Evolutionary conservation across 1,140 invertebrate species (phyloP), one percentile per base, ranked within the genome.

Genomic region (Megalopta genalis): DNA sequence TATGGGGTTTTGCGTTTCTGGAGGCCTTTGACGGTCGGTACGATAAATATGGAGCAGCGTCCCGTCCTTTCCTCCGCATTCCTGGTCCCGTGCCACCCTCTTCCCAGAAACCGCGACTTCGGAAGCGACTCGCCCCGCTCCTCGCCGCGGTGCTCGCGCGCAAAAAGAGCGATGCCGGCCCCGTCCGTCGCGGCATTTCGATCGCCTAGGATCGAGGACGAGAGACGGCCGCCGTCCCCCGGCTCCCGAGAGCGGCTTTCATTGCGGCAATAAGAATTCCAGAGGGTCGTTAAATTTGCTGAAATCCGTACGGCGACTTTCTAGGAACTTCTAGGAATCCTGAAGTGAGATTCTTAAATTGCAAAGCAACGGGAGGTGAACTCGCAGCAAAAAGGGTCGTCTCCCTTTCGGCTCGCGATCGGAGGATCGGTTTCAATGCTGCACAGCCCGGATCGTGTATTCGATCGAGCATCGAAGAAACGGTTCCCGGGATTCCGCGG

Each of bases 51-150:
- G 88, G 86, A 89, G 82, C 84, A 88, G 87, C 82, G 77, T 52
- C 78, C 73, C 42, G 74, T 83, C 85, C 86, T 80, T 85, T 82
- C 76, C 74, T 49, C 68, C 63, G 67, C 80, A 70, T 72, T 78
- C 63, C 68, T 78, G 46, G 25, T 66, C 49, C 57, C 42, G 49
- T 54, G 67, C 67, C 76, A 78, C 75, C 80, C 80, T 91, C 89
- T 90, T 91, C 92, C 92, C 86, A 87, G 91, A 89, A 91, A 91
- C 89, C 90, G 90, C 86, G 86, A 89, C 68, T 93, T 92, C 75
- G 90, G 88, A 80, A 90, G 88, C 84, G 89, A 71, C 86, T 86
- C 80, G 78, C 86, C 52, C 89, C 14, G 10, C 42, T 46, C 12
- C 14, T 46, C 42, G 0, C 42, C 89, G 66, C 87, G 82, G 54